These are phyloP conservation scores for Helostoma temminkii DNA, from an alignment of 2,797 vertebrate species.

Conservation along the genomic window DNA sequence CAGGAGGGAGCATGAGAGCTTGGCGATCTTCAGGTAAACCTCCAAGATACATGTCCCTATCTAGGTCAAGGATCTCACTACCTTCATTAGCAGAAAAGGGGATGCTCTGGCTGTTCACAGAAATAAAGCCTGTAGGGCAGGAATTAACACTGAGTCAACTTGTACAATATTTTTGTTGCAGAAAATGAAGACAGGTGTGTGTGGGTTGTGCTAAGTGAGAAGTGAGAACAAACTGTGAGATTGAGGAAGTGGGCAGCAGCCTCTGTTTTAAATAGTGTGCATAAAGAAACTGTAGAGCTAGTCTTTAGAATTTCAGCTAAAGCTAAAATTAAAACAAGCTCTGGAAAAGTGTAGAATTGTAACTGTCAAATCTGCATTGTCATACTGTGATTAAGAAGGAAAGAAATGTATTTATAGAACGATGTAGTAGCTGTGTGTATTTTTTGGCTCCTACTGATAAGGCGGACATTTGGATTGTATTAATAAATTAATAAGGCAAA, in stretches of 20 bases:
- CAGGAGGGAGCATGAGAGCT: constrained; percentile 87
- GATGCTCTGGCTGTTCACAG: constrained; percentile 91
- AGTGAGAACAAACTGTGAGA: constrained; percentile 59
- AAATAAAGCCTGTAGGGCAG: constrained; percentile 86
- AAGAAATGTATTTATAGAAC: constrained; percentile 38
- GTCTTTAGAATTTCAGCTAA: constrained; percentile 7
- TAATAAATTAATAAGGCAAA: constrained; percentile 63
- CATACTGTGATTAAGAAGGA: constrained; percentile 20
- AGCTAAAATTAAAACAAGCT: constrained; percentile 33
- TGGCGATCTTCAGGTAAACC: constrained; percentile 89
- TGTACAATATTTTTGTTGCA: constrained; percentile 51
- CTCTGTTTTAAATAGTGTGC: constrained; percentile 32
- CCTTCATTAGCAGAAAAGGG: constrained; percentile 93
- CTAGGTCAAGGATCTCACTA: constrained; percentile 93
- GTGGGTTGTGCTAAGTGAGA: constrained; percentile 66
- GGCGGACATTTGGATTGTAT: constrained; percentile 51
- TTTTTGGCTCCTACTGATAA: constrained; percentile 39
- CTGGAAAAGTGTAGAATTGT: constrained; percentile 23
- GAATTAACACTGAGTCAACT: constrained; percentile 50
- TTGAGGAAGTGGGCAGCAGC: constrained; percentile 50
- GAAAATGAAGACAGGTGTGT: constrained; percentile 70
- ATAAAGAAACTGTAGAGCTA: constrained; percentile 39
- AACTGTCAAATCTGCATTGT: constrained; percentile 25
- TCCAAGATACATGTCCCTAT: constrained; percentile 93
- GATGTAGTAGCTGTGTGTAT: constrained; percentile 15